Evolutionary conservation across 2,797 vertebrate genomes (phyloP), one percentile per base, ranked within the genome.

Genomic region (Moxostoma hubbsi): DNA sequence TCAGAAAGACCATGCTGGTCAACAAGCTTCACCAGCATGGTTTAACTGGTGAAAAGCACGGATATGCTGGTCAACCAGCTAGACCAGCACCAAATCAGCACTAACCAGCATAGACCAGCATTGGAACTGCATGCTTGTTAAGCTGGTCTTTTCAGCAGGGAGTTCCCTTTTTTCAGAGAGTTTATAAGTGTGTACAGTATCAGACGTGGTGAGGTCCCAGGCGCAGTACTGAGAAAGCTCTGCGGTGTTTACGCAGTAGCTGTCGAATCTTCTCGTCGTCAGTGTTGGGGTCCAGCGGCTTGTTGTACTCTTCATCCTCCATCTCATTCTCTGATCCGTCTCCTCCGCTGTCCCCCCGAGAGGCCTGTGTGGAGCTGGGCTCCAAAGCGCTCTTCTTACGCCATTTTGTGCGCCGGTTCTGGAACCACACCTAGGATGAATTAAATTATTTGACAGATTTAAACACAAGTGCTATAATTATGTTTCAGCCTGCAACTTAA

Each of bases 221-320:
- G 73, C 97, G 94, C 75, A 98, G 94, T 59, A 97, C 95, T 0
- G 97, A 98, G 92, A 99, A 99, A 7, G 97, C 96, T 0, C 97
- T 91, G 43, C 95, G 95, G 89, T 98, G 98, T 91, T 98, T 99
- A 88, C 97, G 95, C 78, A 99, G 92, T 84, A 99, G 93, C 90
- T 98, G 93, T 0, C 97, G 95, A 86, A 99, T 98, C 94, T 99
- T 99, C 88, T 99, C 97, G 0, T 99, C 98, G n/a, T 99, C 98
- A 0, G 97, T 98, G 90, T 99, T 97, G 0, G 98, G 98, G 89
- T 99, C 97, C 88, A 99, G 92, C 0, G 98, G 98, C 81, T 96
- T 99, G 94, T 98, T 97, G 93, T 99, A 99, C 85, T 99, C 98
- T 71, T 99, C 98, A 0, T 99, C 98, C 89, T 99, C 98, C 1